Percentiles rank a stretch among this genome's conserved stretches.
Evolutionary conservation across 2,797 vertebrate species (phyloP).

Genomic region (Coendou prehensilis): DNA sequence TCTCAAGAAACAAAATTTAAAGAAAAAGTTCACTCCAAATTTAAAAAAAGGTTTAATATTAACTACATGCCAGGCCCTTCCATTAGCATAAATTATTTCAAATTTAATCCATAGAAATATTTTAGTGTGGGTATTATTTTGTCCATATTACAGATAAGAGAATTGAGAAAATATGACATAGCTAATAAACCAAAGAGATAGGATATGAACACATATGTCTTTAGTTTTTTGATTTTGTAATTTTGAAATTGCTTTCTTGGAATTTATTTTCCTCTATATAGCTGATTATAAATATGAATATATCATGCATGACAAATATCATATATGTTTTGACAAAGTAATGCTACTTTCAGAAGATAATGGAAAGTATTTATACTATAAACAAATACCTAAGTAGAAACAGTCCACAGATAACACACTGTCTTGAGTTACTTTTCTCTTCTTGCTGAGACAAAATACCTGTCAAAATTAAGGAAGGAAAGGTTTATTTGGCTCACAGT

Average conservation of each 20-base stretch:
- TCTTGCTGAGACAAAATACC: no score
- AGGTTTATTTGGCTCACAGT: no score
- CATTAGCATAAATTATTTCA: neutral
- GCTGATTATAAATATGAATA: neutral
- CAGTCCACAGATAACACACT: neutral
- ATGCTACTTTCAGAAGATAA: neutral
- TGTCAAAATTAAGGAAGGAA: no score
- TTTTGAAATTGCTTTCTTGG: constrained; percentile 53
- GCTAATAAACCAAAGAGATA: neutral
- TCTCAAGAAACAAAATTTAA: neutral
- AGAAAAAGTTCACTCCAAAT: neutral
- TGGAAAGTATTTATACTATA: neutral
- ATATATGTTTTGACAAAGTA: neutral
- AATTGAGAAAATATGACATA: neutral
- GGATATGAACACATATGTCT: neutral
- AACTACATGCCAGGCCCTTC: neutral
- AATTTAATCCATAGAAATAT: constrained; percentile 20
- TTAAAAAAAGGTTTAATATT: constrained; percentile 23
- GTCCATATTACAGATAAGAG: neutral
- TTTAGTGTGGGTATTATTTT: neutral
- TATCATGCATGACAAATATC: neutral
- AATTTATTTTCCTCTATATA: constrained; percentile 35
- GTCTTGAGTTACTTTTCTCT: no score
- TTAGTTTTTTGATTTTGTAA: constrained; percentile 45
- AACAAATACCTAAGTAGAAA: constrained; percentile 11